Evolutionary conservation across 2,797 vertebrate genomes (phyloP).

Genomic region (Myiotriccus ornatus): DNA sequence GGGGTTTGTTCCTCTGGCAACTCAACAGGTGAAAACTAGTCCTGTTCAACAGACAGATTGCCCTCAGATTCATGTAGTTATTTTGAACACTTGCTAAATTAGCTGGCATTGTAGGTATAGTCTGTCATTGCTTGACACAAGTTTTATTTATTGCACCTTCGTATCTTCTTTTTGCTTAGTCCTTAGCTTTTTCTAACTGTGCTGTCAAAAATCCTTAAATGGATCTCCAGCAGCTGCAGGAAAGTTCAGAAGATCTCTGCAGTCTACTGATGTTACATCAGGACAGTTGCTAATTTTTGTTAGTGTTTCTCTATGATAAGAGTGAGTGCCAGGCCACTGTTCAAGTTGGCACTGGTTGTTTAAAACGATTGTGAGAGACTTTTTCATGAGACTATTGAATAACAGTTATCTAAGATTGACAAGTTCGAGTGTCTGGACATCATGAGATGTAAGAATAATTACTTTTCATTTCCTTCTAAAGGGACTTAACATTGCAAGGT

Average conservation of each 20-base stretch:
- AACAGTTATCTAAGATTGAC: not conserved
- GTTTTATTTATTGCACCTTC: not conserved
- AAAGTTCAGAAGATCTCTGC: not conserved
- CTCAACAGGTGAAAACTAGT: not conserved
- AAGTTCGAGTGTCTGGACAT: constrained; percentile 25
- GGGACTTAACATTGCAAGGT: constrained; percentile 30
- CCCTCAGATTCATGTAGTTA: not conserved
- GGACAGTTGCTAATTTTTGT: not conserved
- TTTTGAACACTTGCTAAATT: not conserved
- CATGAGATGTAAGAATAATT: constrained; percentile 8
- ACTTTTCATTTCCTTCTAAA: constrained; percentile 56
- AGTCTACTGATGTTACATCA: not conserved
- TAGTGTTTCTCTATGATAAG: not conserved
- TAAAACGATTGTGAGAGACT: not conserved
- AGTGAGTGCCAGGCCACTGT: not conserved
- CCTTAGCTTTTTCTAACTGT: not conserved
- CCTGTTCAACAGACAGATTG: not conserved
- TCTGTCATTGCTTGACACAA: not conserved
- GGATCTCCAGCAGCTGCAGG: not conserved
- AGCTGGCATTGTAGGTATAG: not conserved
- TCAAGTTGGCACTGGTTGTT: not conserved
- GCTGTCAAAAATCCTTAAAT: not conserved
- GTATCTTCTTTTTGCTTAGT: not conserved
- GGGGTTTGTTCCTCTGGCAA: not conserved
- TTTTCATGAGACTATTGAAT: not conserved